Percentiles rank a stretch among this genome's conserved stretches.
Evolutionary conservation across 2,797 vertebrate species (phyloP).

Genomic region (Pseudomugil tenellus): DNA sequence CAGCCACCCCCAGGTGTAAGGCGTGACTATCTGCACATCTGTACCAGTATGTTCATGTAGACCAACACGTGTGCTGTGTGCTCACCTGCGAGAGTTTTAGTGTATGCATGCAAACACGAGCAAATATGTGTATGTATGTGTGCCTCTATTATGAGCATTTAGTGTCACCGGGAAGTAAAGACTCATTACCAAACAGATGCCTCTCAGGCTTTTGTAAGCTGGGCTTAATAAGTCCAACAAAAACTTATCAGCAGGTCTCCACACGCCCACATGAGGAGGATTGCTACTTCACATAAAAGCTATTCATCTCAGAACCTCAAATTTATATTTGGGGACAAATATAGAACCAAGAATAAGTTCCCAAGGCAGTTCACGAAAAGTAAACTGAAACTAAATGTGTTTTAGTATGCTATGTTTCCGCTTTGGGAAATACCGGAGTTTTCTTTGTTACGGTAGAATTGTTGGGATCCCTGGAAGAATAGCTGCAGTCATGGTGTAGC

Average conservation of each 20-base stretch:
- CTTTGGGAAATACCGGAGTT: background rate
- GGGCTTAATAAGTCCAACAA: constrained; percentile 57
- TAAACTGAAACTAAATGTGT: constrained; percentile 1
- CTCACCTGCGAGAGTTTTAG: background rate
- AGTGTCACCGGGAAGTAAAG: constrained; percentile 29
- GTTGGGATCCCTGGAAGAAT: no score
- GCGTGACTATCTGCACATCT: constrained; percentile 22
- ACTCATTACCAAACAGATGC: constrained; percentile 63
- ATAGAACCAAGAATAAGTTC: background rate
- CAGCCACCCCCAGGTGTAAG: constrained; percentile 47
- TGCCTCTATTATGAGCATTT: constrained; percentile 41
- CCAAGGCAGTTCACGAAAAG: constrained; percentile 1
- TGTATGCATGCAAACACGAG: background rate
- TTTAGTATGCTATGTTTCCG: constrained; percentile 18
- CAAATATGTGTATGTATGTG: constrained; percentile 8
- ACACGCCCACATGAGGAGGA: constrained; percentile 32
- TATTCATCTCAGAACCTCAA: constrained; percentile 23
- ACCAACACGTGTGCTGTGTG: background rate
- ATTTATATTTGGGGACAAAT: constrained; percentile 30
- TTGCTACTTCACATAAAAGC: constrained; percentile 24
- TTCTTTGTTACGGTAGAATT: background rate
- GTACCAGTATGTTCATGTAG: constrained; percentile 8
- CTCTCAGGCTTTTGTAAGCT: constrained; percentile 39
- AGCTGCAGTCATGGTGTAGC: no score
- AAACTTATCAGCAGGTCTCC: constrained; percentile 59